Evolutionary conservation across 2,113 vertebrate genomes (phyloP).

Genomic region (Mormyrus lacerda): DNA sequence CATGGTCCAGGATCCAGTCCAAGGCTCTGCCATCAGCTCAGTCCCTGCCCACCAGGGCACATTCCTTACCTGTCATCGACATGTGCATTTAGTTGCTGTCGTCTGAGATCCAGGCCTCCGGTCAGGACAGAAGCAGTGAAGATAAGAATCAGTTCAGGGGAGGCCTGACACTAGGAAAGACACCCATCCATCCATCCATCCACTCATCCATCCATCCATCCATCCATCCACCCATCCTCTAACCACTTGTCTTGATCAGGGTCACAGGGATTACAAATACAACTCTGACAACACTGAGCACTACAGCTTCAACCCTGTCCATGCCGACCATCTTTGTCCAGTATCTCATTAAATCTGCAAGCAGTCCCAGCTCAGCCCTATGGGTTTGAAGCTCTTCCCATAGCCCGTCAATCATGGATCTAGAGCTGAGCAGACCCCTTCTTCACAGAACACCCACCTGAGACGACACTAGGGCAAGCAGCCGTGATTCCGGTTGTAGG

Average conservation of each 20-base stretch:
- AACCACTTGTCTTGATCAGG: not conserved
- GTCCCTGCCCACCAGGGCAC: not conserved
- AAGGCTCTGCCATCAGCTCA: not conserved
- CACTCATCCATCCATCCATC: not conserved
- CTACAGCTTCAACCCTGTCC: not conserved
- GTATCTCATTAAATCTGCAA: not conserved
- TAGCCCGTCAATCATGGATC: not conserved
- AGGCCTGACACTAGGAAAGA: not conserved
- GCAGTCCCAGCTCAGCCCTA: not conserved
- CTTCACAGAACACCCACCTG: not conserved
- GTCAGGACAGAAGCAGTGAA: not conserved
- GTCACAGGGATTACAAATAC: not conserved
- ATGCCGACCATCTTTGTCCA: not conserved
- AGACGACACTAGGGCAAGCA: not conserved
- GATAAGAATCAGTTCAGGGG: not conserved
- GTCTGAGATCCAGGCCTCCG: not conserved
- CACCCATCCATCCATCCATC: not conserved
- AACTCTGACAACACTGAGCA: not conserved
- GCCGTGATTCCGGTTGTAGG: not conserved
- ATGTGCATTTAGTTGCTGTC: not conserved
- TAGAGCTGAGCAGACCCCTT: not conserved
- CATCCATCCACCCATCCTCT: not conserved
- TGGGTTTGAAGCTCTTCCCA: not conserved
- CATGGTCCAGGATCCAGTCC: not conserved
- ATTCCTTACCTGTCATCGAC: not conserved